Percentiles rank a stretch among this genome's conserved stretches.
These are phyloP conservation scores for Cynocephalus volans DNA, from an alignment of 2,113 vertebrate genomes.

Conservation along the genomic window DNA sequence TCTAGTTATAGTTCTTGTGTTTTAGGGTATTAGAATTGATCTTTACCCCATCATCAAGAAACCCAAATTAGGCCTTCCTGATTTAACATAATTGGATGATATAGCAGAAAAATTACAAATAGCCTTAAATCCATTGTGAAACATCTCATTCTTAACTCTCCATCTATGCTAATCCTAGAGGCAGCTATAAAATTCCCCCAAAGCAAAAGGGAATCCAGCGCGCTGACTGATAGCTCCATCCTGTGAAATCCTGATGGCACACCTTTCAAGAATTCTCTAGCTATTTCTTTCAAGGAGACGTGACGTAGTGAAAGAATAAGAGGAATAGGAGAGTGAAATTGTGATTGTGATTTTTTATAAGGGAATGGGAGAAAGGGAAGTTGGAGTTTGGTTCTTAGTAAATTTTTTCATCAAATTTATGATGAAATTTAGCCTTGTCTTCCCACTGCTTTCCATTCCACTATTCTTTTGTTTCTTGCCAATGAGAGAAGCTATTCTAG, in stretches of 20 bases:
- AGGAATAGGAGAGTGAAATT: not conserved
- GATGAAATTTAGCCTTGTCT: slow-evolving; percentile 38
- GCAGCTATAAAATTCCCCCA: slow-evolving; percentile 36
- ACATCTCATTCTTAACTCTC: not conserved
- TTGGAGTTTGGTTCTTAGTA: not conserved
- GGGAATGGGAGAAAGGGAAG: not conserved
- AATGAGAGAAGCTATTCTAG: slow-evolving; percentile 6
- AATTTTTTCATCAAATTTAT: too few species aligned
- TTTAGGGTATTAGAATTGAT: not conserved
- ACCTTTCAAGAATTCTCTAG: not conserved
- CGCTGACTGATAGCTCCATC: not conserved
- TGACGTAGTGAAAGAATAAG: slow-evolving; percentile 36
- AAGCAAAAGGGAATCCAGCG: not conserved
- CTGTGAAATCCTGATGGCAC: not conserved
- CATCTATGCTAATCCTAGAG: not conserved
- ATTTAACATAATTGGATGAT: slow-evolving; percentile 40
- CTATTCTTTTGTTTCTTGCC: not conserved
- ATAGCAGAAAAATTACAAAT: slow-evolving; percentile 47
- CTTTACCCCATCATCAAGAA: not conserved
- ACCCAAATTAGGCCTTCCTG: not conserved
- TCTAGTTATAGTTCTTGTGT: slow-evolving; percentile 25
- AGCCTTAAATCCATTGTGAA: slow-evolving; percentile 28
- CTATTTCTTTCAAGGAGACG: not conserved
- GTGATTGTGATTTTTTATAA: not conserved
- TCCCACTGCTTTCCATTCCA: not conserved